Conservation (phyloP, 2,888 invertebrate species). For the Stenchaetothrips biformis region DNA sequence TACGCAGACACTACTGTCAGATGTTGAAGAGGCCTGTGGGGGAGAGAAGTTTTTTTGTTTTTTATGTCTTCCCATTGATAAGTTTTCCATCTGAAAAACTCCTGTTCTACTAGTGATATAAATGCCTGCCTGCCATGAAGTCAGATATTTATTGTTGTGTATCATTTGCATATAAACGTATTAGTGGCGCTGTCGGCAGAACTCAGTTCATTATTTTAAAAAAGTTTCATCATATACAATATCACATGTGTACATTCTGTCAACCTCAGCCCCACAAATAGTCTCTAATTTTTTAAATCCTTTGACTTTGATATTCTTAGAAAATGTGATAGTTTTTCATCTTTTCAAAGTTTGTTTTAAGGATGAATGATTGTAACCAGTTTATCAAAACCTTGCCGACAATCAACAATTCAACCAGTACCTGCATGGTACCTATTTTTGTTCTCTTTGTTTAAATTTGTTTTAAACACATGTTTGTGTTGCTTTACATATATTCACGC, state of each 20-base stretch:
- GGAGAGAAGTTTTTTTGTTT: no score
- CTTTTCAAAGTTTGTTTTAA: background rate
- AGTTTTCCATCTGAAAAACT: no score
- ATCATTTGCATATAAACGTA: background rate
- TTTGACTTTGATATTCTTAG: constrained; percentile 11
- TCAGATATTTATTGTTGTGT: background rate
- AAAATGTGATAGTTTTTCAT: constrained; percentile 11
- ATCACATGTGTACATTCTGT: background rate
- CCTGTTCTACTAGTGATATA: no score
- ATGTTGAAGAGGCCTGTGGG: no score
- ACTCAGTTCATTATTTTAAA: background rate
- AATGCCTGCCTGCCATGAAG: no score
- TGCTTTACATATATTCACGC: no score
- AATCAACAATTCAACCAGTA: background rate
- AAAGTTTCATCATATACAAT: background rate
- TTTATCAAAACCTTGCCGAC: background rate
- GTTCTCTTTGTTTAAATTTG: background rate
- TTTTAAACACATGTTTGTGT: background rate
- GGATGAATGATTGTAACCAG: background rate
- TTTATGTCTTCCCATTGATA: no score
- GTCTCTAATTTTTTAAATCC: background rate
- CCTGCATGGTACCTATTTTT: no score
- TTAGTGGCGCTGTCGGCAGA: background rate
- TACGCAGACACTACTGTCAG: no score
- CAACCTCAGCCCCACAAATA: background rate